Percentiles rank a stretch among this genome's conserved stretches.
These are phyloP conservation scores for Agapostemon virescens DNA, from an alignment of 2,888 invertebrate species.

Conservation along the genomic window DNA sequence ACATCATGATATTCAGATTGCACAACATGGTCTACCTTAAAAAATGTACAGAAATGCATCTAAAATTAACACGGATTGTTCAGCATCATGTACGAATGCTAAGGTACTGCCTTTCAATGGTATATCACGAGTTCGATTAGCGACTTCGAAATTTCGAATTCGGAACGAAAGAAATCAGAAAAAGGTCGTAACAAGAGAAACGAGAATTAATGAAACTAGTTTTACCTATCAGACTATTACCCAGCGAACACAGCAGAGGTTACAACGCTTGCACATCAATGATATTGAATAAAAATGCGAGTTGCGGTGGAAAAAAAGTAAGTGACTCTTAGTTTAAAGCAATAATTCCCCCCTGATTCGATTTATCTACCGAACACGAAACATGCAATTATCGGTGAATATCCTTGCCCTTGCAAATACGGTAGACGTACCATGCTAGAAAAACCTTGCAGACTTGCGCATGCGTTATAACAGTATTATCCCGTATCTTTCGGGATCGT, in stretches of 20 bases:
- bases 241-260: no score
- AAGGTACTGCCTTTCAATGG: background rate
- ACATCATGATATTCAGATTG: slow-evolving; percentile 47
- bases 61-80: slow-evolving; percentile 55
- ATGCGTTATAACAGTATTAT: background rate
- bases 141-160: no score
- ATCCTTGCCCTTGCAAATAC: background rate
- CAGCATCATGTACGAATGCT: slow-evolving; percentile 34
- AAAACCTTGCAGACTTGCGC: background rate
- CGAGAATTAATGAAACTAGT: no score
- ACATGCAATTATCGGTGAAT: background rate
- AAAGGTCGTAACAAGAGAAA: no score
- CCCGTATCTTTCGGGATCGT: background rate
- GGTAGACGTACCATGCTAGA: background rate
- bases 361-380: background rate
- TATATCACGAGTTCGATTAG: no score
- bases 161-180: no score
- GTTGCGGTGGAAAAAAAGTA: no score
- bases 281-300: no score
- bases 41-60: background rate
- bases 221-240: no score
- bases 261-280: no score
- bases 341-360: background rate
- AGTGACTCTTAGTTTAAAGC: no score
- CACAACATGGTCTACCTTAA: background rate